Evolutionary conservation across 2,797 vertebrate genomes (phyloP).

Genomic region (Molossus molossus): DNA sequence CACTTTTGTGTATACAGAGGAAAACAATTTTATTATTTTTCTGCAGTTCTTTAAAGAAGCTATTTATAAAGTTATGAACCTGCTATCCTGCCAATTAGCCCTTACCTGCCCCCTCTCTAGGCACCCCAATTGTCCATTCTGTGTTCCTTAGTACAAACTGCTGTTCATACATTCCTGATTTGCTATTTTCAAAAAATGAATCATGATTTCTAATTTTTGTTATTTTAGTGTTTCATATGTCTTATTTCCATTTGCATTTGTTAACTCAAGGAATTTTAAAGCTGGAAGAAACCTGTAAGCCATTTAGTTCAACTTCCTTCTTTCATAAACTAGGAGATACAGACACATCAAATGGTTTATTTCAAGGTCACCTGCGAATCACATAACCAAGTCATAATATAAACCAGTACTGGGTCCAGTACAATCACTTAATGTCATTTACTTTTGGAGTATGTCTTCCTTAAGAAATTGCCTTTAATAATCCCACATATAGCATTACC

Average conservation of each 20-base stretch:
- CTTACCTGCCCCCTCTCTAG: not conserved
- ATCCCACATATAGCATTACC: constrained; percentile 53
- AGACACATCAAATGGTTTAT: not conserved
- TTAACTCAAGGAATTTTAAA: not conserved
- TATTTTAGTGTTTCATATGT: constrained; percentile 58
- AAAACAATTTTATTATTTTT: constrained; percentile 12
- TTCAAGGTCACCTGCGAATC: not conserved
- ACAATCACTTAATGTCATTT: constrained; percentile 54
- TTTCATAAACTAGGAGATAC: not conserved
- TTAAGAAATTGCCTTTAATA: constrained; percentile 74
- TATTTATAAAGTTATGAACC: not conserved
- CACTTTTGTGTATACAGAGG: not conserved
- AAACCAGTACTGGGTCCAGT: not conserved
- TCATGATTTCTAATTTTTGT: constrained; percentile 67
- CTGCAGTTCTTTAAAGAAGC: not conserved
- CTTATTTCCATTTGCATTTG: constrained; percentile 46
- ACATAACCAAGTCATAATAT: not conserved
- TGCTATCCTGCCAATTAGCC: not conserved
- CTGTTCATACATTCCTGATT: not conserved
- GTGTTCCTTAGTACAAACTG: constrained; percentile 24
- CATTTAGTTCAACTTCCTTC: not conserved
- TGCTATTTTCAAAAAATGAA: constrained; percentile 16
- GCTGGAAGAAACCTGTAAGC: not conserved
- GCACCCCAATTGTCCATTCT: constrained; percentile 1
- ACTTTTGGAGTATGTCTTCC: constrained; percentile 48